phyloP scores from a whole-genome alignment of 2,797 vertebrate species.

The Sebastes ruberrimus region DNA sequence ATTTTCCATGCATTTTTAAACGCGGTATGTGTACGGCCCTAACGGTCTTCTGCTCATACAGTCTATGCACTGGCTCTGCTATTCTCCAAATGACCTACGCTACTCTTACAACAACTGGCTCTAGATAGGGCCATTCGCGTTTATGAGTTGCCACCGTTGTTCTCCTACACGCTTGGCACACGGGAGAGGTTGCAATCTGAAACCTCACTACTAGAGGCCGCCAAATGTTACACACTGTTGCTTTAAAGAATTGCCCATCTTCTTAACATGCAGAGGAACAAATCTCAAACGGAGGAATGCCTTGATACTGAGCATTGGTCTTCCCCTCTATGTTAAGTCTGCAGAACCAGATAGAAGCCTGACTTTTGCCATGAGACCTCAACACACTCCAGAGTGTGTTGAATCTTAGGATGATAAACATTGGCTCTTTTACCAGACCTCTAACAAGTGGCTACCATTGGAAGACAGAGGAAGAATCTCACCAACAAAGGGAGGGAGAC shows the following conservation, averaged over 20 bases:
- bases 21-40: no score
- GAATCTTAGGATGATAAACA: background rate
- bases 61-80: no score
- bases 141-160: no score
- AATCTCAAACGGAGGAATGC: background rate
- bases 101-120: no score
- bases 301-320: background rate
- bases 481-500: background rate
- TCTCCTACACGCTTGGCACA: no score
- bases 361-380: background rate
- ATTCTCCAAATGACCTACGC: no score
- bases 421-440: background rate
- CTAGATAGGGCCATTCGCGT: no score
- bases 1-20: no score
- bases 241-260: background rate
- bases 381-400: background rate
- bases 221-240: no score
- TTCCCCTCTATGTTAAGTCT: background rate
- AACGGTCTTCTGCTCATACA: no score
- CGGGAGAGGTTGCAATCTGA: no score
- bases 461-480: background rate
- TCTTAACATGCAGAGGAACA: background rate
- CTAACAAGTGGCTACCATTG: background rate
- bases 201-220: no score
- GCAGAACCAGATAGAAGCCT: background rate